A percentile compares a stretch with the other conserved stretches of the same genome.
Evolutionary conservation across 2,113 vertebrate genomes (phyloP).

Genomic region (Orcinus orca): DNA sequence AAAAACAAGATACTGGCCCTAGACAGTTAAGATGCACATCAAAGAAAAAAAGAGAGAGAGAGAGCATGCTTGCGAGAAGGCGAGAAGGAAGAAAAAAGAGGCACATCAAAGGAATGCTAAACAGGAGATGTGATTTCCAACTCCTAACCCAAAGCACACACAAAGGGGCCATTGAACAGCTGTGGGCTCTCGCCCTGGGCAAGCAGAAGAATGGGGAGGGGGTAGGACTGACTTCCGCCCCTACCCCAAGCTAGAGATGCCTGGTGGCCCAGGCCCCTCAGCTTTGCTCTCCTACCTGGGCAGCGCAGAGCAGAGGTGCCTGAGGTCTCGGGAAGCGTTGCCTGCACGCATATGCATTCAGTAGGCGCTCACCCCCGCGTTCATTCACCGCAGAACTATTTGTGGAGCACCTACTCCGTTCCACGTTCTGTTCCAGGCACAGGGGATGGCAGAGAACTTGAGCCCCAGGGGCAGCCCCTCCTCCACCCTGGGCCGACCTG

Average conservation of each 20-base stretch:
- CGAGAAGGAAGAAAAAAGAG: background rate
- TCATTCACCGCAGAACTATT: fast-evolving
- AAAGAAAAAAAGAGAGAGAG: background rate
- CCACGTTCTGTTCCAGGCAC: background rate
- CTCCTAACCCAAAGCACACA: background rate
- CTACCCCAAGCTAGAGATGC: background rate
- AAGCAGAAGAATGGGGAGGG: background rate
- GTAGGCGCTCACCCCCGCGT: background rate
- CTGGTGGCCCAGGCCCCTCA: background rate
- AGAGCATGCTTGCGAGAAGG: too few relatives aligned
- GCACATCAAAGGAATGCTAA: background rate
- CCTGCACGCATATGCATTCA: fast-evolving
- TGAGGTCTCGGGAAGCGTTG: background rate
- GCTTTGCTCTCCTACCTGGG: background rate
- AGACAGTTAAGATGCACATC: background rate
- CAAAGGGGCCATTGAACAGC: fast-evolving
- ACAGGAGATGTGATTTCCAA: background rate
- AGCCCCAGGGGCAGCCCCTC: background rate
- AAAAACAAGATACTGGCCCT: background rate
- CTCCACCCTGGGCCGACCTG: too few relatives aligned
- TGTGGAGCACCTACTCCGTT: background rate
- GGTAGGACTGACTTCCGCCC: background rate
- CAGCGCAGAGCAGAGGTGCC: background rate
- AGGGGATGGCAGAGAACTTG: background rate
- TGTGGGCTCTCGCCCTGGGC: fast-evolving